Base-by-base conservation (phyloP, 2,888 invertebrate genomes). In the Pilophorus perplexus region DNA sequence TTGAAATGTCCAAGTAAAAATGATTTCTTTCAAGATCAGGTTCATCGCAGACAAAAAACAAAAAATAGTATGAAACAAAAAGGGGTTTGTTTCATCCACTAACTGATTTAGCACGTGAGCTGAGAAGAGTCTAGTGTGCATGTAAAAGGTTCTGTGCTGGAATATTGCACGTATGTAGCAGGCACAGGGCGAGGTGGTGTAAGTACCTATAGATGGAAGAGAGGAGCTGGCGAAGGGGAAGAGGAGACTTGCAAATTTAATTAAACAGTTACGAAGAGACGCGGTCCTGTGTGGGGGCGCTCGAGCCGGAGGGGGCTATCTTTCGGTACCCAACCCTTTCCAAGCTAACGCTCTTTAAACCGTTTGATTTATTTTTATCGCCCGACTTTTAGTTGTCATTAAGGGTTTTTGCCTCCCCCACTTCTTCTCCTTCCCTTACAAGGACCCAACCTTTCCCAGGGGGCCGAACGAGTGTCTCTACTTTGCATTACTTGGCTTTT, bases 341-440 rank as follows among this genome's bases (percentile, higher is more conserved):
- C 67, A 25, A 54, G 64, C 64, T 64, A 64, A 62, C 67, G 55
- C 67, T 59, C 67, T 67, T 64, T 67, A 67, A 67, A 68, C 69
- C 71, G 67, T 71, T 72, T 72, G 72, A 72, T 72, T 72, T 72
- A 72, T 72, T 72, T 72, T 72, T 72, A 72, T 72, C 70, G 67
- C 72, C 69, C 68, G 71, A 72, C 71, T 71, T 72, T 72, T 70
- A 70, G 69, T 71, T 71, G 71, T 72, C 72, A 69, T 72, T 71
- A 72, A 72, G 68, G 59, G 71, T 70, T 70, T 72, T 71, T 69
- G 68, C 57, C 66, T 18, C 54, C 48, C 44, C 68, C 67, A 69
- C 70, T 8, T 40, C 54, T 18, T 22, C 37, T 23, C 6, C 59
- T 38, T 25, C 42, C 38, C 25, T 14, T 25, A n/a, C n/a, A n/a